Conservation (phyloP, 2,113 vertebrate species). For the Ptychochromis oligacanthus region DNA sequence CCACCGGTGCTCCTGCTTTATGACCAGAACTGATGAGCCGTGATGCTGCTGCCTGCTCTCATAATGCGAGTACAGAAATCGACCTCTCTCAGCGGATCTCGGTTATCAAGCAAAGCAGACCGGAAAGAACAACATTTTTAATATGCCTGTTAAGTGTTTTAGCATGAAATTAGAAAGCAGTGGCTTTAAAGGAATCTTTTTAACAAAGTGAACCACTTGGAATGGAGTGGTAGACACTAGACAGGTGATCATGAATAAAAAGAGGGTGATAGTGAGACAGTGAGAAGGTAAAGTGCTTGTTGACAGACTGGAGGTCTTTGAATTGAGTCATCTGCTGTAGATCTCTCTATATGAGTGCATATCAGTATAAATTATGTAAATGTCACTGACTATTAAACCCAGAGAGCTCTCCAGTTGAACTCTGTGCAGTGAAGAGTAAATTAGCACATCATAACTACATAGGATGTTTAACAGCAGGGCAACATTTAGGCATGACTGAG, state of each 20-base stretch:
- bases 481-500: neutral
- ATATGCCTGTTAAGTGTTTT: constrained; percentile 1
- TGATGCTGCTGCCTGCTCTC: constrained; percentile 53
- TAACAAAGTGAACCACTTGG: neutral
- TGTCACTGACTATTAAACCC: neutral
- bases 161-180: constrained; percentile 37
- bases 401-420: constrained; percentile 4
- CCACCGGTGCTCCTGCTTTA: constrained; percentile 50
- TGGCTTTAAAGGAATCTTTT: neutral
- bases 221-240: neutral
- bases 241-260: neutral
- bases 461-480: neutral
- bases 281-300: constrained; percentile 15
- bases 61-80: constrained; percentile 38
- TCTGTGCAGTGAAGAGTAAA: neutral
- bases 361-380: constrained; percentile 7
- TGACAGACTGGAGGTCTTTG: neutral
- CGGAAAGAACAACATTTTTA: constrained; percentile 12
- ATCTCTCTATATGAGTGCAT: constrained; percentile 17
- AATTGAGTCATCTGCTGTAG: neutral
- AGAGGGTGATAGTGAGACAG: neutral
- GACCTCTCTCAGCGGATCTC: constrained; percentile 25
- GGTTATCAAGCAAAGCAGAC: constrained; percentile 26
- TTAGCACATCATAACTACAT: neutral
- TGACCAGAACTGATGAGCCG: constrained; percentile 66